Evolutionary conservation across 2,888 invertebrate species (phyloP).

Genomic region (Nymphalis c-album): DNA sequence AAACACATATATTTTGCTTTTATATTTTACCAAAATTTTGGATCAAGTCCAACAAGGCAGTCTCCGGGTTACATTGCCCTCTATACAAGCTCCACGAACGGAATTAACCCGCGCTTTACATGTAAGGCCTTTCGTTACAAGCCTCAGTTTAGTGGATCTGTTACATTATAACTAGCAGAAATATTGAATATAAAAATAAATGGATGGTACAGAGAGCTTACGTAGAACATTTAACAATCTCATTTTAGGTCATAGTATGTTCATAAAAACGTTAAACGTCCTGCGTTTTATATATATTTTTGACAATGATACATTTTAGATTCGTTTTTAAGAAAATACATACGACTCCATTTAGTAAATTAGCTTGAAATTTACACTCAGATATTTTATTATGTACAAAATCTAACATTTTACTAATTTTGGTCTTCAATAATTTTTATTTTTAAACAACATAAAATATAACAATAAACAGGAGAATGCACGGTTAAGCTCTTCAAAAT

Average conservation of each 20-base stretch:
- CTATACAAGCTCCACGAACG: slow-evolving; percentile 62
- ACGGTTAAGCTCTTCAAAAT: background rate
- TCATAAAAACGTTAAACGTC: slow-evolving; percentile 28
- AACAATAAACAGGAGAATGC: slow-evolving; percentile 25
- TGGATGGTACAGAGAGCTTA: slow-evolving; percentile 37
- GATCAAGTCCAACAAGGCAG: slow-evolving; percentile 74
- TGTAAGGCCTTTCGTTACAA: slow-evolving; percentile 58
- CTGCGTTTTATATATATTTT: slow-evolving; percentile 23
- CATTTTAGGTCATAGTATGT: slow-evolving; percentile 12
- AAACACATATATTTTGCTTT: slow-evolving; percentile 81
- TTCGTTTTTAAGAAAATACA: slow-evolving; percentile 24
- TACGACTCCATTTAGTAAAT: slow-evolving; percentile 8
- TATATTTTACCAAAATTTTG: slow-evolving; percentile 74
- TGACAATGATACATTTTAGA: slow-evolving; percentile 14
- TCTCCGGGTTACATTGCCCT: slow-evolving; percentile 59
- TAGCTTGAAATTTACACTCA: slow-evolving; percentile 20
- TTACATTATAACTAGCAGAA: slow-evolving; percentile 30
- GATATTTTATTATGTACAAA: slow-evolving; percentile 29
- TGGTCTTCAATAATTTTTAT: slow-evolving; percentile 32
- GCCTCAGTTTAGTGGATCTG: slow-evolving; percentile 58
- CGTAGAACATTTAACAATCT: slow-evolving; percentile 26
- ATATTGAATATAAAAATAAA: slow-evolving; percentile 37
- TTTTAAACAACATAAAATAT: slow-evolving; percentile 26
- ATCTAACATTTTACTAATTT: slow-evolving; percentile 34
- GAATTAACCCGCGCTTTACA: slow-evolving; percentile 55